phyloP scores from a whole-genome alignment of 2,113 vertebrate species.

The Petromus typicus region DNA sequence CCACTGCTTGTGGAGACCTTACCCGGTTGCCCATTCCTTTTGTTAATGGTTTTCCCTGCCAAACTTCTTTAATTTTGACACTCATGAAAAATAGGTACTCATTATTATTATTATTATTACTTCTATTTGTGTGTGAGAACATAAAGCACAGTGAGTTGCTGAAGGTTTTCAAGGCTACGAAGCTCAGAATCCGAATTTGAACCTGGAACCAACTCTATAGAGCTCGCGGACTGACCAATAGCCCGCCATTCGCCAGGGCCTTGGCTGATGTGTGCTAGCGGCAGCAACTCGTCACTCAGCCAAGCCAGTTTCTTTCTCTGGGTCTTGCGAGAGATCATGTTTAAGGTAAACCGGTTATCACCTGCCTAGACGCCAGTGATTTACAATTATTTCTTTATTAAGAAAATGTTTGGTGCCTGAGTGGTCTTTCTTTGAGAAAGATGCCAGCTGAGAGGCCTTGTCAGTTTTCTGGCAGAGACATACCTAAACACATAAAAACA shows the following conservation, averaged over 20 bases:
- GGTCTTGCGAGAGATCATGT: constrained; percentile 50
- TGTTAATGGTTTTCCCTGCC: not conserved
- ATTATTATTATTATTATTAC: not conserved
- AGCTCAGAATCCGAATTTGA: not conserved
- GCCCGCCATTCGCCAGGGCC: not conserved
- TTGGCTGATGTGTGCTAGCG: not conserved
- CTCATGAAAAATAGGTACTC: not conserved
- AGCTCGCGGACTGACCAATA: not conserved
- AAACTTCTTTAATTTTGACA: not conserved
- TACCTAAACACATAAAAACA: constrained; percentile 88
- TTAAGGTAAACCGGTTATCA: constrained; percentile 77
- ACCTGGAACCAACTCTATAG: not conserved
- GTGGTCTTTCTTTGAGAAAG: constrained; percentile 81
- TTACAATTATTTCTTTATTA: constrained; percentile 84
- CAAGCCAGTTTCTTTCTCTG: constrained; percentile 22
- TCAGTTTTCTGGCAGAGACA: constrained; percentile 87
- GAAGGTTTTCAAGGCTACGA: not conserved
- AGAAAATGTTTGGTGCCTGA: constrained; percentile 75
- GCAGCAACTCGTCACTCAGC: not conserved
- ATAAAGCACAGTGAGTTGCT: not conserved
- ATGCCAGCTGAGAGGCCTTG: constrained; percentile 81
- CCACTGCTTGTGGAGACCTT: not conserved
- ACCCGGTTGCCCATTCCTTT: not conserved
- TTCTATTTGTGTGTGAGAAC: not conserved
- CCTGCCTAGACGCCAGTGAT: constrained; percentile 69